Evolutionary conservation across 2,113 vertebrate genomes (phyloP).

Genomic region (Hypanus sabinus): DNA sequence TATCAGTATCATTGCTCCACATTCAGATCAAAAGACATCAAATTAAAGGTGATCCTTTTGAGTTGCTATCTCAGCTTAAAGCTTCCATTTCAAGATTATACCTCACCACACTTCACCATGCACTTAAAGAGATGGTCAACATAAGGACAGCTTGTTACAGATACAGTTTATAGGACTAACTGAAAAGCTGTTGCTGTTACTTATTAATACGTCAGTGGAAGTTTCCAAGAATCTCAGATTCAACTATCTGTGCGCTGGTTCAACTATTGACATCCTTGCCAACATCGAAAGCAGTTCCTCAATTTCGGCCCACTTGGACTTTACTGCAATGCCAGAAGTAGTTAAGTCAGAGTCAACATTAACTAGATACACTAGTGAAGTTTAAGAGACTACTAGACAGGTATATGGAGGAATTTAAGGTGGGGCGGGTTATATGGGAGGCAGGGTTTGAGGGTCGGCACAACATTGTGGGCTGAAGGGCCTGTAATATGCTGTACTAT

Average conservation of each 20-base stretch:
- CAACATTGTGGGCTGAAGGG: too few relatives aligned
- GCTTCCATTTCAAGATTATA: neutral
- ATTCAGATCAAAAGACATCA: neutral
- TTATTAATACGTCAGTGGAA: neutral
- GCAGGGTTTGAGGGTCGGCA: too few relatives aligned
- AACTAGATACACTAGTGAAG: too few relatives aligned
- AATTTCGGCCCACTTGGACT: neutral
- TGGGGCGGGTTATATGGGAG: too few relatives aligned
- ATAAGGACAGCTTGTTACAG: neutral
- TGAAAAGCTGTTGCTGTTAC: neutral
- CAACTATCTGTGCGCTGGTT: too few relatives aligned
- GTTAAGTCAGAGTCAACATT: too few relatives aligned
- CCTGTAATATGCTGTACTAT: too few relatives aligned
- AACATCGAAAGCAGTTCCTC: neutral
- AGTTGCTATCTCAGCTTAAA: too few relatives aligned
- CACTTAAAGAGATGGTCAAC: neutral
- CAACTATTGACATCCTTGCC: neutral
- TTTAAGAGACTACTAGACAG: too few relatives aligned
- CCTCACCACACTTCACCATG: too few relatives aligned
- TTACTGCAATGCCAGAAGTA: neutral
- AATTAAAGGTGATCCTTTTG: neutral
- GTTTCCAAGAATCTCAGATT: neutral
- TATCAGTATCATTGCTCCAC: neutral
- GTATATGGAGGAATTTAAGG: too few relatives aligned
- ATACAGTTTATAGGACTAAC: too few relatives aligned